phyloP scores from a whole-genome alignment of 2,888 invertebrate genomes.

The Hypena proboscidalis region DNA sequence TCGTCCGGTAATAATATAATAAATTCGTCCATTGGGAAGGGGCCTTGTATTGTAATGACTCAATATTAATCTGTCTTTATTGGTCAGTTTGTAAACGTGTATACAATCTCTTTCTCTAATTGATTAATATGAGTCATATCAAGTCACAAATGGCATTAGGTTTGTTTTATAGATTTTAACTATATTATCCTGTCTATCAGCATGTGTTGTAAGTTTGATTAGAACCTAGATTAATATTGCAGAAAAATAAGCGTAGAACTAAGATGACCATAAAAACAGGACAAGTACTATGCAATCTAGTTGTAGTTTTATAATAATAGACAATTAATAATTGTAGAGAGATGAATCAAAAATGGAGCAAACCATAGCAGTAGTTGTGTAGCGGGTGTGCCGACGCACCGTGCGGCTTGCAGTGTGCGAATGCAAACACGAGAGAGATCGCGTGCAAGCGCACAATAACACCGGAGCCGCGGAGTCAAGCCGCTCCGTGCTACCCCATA shows the following conservation, averaged over 20 bases:
- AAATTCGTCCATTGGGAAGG: conserved; percentile 79
- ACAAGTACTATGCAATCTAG: too few relatives aligned
- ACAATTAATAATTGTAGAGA: conserved; percentile 23
- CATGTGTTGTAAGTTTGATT: too few relatives aligned
- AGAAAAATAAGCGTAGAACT: too few relatives aligned
- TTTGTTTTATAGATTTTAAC: too few relatives aligned
- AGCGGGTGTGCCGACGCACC: too few relatives aligned
- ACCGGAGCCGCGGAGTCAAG: conserved; percentile 72
- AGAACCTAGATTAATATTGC: too few relatives aligned
- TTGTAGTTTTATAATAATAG: neutral
- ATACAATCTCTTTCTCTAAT: conserved; percentile 28
- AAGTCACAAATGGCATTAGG: too few relatives aligned
- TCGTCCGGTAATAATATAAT: conserved; percentile 81
- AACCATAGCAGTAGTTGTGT: conserved; percentile 35
- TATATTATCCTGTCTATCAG: too few relatives aligned
- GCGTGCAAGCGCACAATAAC: conserved; percentile 79
- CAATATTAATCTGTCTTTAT: conserved; percentile 72
- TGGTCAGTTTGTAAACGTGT: conserved; percentile 51
- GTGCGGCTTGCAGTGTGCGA: conserved; percentile 56
- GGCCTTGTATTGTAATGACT: conserved; percentile 63
- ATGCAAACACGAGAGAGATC: conserved; percentile 57
- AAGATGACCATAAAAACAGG: too few relatives aligned
- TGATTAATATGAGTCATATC: conserved; percentile 32
- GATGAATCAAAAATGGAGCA: conserved; percentile 43
- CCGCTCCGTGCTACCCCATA: conserved; percentile 80